A percentile compares a stretch with the other conserved stretches of the same genome.
Conservation (phyloP, 1,140 invertebrate genomes). For the Orchestia grillus region DNA sequence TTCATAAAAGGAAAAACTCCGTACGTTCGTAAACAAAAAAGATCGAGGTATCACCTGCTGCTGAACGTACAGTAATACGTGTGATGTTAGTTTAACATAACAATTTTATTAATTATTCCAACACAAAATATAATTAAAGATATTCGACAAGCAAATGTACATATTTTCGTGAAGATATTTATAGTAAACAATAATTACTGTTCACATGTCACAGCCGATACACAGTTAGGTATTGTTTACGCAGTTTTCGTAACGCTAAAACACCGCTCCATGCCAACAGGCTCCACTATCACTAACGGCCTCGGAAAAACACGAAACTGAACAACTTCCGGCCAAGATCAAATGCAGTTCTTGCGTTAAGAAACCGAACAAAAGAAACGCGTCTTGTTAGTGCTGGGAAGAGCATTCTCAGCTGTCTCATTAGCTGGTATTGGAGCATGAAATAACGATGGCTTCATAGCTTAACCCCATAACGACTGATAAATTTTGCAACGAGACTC, state of each 20-base stretch:
- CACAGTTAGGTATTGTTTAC: neutral
- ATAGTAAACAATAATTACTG: neutral
- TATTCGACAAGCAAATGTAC: too few relatives aligned
- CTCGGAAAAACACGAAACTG: neutral
- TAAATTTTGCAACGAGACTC: too few relatives aligned
- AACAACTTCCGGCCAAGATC: neutral
- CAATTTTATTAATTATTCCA: too few relatives aligned
- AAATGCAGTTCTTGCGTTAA: neutral
- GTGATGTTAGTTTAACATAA: too few relatives aligned
- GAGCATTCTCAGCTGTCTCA: neutral
- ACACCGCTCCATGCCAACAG: neutral
- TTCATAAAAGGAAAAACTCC: too few relatives aligned
- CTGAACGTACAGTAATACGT: too few relatives aligned
- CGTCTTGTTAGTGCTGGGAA: neutral
- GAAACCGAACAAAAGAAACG: neutral
- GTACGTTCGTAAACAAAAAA: too few relatives aligned
- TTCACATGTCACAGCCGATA: neutral
- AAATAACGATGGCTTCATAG: neutral
- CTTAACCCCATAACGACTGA: too few relatives aligned
- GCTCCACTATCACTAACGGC: neutral
- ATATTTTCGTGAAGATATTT: neutral
- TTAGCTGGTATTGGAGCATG: neutral
- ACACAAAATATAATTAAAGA: too few relatives aligned
- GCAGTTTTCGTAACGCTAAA: neutral
- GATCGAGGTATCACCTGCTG: too few relatives aligned